A percentile compares a stretch with the other conserved stretches of the same genome.
Conservation (phyloP, 2,113 vertebrate genomes). For the Chionomys nivalis region DNA sequence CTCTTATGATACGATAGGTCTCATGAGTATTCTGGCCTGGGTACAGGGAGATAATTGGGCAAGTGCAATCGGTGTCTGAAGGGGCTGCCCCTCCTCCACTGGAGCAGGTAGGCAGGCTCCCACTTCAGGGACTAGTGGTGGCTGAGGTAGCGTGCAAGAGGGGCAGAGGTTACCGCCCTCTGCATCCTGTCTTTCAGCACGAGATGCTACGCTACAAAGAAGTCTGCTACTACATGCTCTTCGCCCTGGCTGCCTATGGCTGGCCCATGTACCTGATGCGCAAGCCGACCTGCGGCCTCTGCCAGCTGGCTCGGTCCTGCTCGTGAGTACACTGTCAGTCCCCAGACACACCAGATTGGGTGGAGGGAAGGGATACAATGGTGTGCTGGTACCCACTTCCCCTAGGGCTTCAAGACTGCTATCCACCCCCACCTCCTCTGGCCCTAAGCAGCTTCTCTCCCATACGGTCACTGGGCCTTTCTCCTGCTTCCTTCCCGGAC, state of each 20-base stretch:
- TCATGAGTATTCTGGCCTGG: not conserved
- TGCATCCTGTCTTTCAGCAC: constrained; percentile 85
- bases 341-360: accelerated
- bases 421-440: constrained; percentile 81
- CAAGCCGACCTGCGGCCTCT: constrained; percentile 96
- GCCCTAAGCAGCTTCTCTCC: not conserved
- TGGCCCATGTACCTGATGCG: constrained; percentile 99
- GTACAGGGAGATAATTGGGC: constrained; percentile 68
- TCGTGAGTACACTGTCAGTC: constrained; percentile 89
- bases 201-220: constrained; percentile 99
- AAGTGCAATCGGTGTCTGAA: constrained; percentile 30
- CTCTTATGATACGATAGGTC: constrained; percentile 45
- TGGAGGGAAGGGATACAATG: not conserved
- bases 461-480: not conserved
- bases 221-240: constrained; percentile 99
- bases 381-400: not conserved
- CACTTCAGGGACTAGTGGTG: not conserved
- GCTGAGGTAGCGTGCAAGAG: not conserved
- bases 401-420: constrained; percentile 84
- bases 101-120: not conserved
- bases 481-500: not conserved
- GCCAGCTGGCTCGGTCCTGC: constrained; percentile 96
- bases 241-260: constrained; percentile 97
- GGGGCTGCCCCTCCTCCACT: not conserved
- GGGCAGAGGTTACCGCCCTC: not conserved